Conservation (phyloP, 2,797 vertebrate species). For the Chelon labrosus region DNA sequence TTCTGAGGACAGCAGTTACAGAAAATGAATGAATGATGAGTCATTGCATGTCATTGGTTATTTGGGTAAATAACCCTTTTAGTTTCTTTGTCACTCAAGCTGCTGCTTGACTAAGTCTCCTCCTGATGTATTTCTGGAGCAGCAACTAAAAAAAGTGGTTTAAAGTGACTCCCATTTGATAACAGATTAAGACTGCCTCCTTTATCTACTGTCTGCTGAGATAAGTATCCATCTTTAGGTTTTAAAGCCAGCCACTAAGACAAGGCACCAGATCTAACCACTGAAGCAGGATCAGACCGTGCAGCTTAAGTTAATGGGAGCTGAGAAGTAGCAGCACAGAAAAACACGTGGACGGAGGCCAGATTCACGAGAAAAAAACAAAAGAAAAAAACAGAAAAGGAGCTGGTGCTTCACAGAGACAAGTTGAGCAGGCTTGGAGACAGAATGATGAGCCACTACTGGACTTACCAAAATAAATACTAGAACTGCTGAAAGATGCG, state of each 20-base stretch:
- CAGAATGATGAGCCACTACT: constrained; percentile 52
- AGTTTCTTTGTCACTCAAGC: background rate
- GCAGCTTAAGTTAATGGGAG: constrained; percentile 20
- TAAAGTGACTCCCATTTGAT: background rate
- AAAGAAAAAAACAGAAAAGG: background rate
- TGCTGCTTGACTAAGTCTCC: background rate
- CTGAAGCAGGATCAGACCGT: constrained; percentile 27
- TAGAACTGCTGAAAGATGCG: constrained; percentile 63
- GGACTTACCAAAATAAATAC: constrained; percentile 75
- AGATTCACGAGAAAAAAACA: constrained; percentile 29
- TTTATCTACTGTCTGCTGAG: constrained; percentile 7
- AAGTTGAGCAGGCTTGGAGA: constrained; percentile 44
- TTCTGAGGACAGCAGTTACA: too few species aligned
- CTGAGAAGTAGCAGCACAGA: constrained; percentile 18
- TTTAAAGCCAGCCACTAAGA: constrained; percentile 15
- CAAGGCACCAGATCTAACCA: constrained; percentile 16
- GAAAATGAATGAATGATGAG: too few species aligned
- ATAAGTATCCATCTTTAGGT: constrained; percentile 16
- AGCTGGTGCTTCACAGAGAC: constrained; percentile 30
- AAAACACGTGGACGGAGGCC: constrained; percentile 29
- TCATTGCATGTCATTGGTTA: background rate
- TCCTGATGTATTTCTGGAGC: background rate
- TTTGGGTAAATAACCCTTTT: constrained; percentile 1
- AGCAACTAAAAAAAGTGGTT: background rate
- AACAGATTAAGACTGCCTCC: background rate